phyloP scores from a whole-genome alignment of 2,888 invertebrate genomes.

The Metellina segmentata region DNA sequence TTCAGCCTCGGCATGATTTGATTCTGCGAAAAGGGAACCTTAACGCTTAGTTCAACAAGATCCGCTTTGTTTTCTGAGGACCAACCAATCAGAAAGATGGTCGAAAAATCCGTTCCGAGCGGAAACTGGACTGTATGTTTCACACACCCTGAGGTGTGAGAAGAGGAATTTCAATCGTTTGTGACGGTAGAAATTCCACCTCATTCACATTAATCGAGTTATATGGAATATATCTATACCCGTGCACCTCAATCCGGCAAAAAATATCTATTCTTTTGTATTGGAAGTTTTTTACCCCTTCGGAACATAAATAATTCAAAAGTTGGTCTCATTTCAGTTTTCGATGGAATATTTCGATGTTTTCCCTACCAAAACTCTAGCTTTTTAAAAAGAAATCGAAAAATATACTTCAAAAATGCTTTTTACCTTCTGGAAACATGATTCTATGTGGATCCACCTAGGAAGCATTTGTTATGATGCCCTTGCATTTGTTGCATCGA shows the following conservation, averaged over 20 bases:
- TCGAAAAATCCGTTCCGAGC: background rate
- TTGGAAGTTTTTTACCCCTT: slow-evolving; percentile 27
- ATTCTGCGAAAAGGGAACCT: slow-evolving; percentile 16
- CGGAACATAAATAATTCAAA: slow-evolving; percentile 64
- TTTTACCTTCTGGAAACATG: background rate
- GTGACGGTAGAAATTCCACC: slow-evolving; percentile 41
- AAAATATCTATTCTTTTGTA: slow-evolving; percentile 63
- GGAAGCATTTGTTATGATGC: background rate
- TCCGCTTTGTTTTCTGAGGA: slow-evolving; percentile 36
- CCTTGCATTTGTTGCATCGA: background rate
- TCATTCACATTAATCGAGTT: slow-evolving; percentile 66
- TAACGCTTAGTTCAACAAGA: slow-evolving; percentile 32
- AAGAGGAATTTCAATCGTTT: slow-evolving; percentile 49
- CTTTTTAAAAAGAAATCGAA: background rate
- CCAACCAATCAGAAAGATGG: slow-evolving; percentile 52
- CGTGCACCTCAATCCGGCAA: background rate
- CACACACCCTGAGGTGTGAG: slow-evolving; percentile 12
- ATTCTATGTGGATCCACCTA: background rate
- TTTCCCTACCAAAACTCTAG: slow-evolving; percentile 22
- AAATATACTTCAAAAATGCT: slow-evolving; percentile 3
- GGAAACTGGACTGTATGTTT: slow-evolving; percentile 10
- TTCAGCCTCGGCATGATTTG: slow-evolving; percentile 33
- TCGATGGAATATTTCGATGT: slow-evolving; percentile 24
- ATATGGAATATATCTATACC: slow-evolving; percentile 58
- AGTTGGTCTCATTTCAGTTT: slow-evolving; percentile 50